Evolutionary conservation across 2,113 vertebrate species (phyloP), one percentile per base, ranked within the genome.

Genomic region (Merops nubicus): DNA sequence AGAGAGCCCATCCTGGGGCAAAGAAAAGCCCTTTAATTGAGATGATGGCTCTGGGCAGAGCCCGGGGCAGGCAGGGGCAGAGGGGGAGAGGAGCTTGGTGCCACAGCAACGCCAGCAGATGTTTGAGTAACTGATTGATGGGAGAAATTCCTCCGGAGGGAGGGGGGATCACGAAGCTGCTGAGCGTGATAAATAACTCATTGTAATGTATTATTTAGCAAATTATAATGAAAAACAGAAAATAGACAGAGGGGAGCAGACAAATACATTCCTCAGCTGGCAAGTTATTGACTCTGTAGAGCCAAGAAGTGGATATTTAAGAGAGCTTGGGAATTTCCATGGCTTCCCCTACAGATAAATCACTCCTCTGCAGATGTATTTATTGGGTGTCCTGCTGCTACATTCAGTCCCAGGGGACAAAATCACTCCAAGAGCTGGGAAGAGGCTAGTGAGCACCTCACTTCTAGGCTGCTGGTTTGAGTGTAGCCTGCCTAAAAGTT

Each of bases 171-270:
- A 5, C 1, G 12, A 8, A 63, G 43, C 45, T 34, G 76, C 63
- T 6, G n/a, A 59, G 75, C 12, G 64, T 69, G 89, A 84, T 91
- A 70, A 96, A 92, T 84, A 95, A 89, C 86, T 91, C 73, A 14
- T 25, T 63, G 89, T 54, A 62, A 93, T 95, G 83, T 84, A 70
- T 95, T 95, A 93, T 84, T 95, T 87, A 96, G 68, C 76, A 56
- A 95, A 96, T 89, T 83, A 74, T 86, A 91, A 97, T 92, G 95
- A 95, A 93, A 96, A 95, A 72, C 92, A 93, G 89, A 88, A 95
- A 88, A 80, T 74, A 59, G 38, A 70, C 50, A 51, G 86, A 77
- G 68, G 89, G 91, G 83, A 93, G 83, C 83, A 77, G 89, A 63
- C 89, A 74, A 92, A 70, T 40, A 31, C 47, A 2, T 93, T 91